Percentiles rank a stretch among this genome's conserved stretches.
phyloP scores from a whole-genome alignment of 2,797 vertebrate species.

The Ambastaia sidthimunki region DNA sequence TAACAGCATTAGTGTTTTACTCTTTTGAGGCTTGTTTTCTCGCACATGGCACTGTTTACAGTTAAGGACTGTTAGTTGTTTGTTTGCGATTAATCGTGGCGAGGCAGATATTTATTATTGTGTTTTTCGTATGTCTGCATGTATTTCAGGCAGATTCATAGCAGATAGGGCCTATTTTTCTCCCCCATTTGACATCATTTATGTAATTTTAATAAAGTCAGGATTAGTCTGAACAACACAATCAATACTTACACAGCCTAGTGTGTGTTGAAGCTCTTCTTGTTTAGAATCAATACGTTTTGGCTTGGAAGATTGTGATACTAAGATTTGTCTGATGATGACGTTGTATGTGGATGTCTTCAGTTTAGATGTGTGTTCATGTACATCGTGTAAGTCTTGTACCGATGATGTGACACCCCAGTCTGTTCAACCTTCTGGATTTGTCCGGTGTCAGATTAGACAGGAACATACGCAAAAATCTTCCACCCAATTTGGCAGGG shows the following conservation, averaged over 20 bases:
- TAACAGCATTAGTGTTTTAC: not conserved
- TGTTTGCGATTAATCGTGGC: not conserved
- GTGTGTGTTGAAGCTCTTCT: conserved; percentile 61
- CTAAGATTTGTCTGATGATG: conserved; percentile 10
- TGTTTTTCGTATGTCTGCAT: too few species aligned
- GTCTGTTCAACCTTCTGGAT: conserved; percentile 82
- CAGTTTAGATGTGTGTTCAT: conserved; percentile 21
- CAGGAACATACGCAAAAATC: conserved; percentile 87
- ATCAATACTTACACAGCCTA: conserved; percentile 80
- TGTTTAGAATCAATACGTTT: conserved; percentile 61
- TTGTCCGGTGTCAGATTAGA: conserved; percentile 91
- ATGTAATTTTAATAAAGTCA: conserved; percentile 7
- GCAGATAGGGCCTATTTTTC: not conserved
- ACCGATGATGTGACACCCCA: conserved; percentile 57
- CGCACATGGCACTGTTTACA: not conserved
- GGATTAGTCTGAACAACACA: conserved; percentile 73
- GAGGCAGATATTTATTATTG: not conserved
- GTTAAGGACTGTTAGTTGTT: not conserved
- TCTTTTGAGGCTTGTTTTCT: not conserved
- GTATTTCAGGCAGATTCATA: not conserved
- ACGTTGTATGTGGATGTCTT: conserved; percentile 17
- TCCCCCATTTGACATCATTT: not conserved
- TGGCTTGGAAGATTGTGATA: conserved; percentile 40
- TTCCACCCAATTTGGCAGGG: conserved; percentile 83
- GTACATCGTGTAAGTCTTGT: conserved; percentile 48